Conservation (phyloP, 2,797 vertebrate genomes). For the Dendrocincla fuliginosa region DNA sequence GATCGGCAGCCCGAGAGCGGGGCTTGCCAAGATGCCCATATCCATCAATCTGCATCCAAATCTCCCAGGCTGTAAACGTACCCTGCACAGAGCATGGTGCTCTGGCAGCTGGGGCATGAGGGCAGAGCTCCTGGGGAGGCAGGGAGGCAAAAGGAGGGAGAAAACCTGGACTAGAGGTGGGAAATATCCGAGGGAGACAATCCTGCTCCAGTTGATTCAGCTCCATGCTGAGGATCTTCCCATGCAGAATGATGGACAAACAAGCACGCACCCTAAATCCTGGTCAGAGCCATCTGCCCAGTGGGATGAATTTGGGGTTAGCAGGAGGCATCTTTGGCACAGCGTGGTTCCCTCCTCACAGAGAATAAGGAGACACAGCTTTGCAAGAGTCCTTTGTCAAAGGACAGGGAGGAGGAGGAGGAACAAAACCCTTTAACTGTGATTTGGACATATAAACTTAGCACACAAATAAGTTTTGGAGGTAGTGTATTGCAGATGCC, state of each 20-base stretch:
- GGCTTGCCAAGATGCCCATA: constrained; percentile 51
- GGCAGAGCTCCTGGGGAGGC: background rate
- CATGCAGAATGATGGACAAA: background rate
- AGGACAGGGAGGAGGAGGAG: background rate
- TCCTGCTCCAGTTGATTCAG: background rate
- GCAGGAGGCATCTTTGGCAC: background rate
- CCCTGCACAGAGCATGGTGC: background rate
- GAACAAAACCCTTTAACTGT: background rate
- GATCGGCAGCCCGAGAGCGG: constrained; percentile 49
- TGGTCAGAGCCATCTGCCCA: background rate
- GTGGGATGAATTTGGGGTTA: fast-evolving
- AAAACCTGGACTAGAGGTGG: background rate
- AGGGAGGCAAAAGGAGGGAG: background rate
- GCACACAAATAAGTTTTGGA: background rate
- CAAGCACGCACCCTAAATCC: background rate
- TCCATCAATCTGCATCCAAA: constrained; percentile 64
- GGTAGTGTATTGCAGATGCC: background rate
- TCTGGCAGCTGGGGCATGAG: background rate
- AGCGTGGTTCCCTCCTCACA: background rate
- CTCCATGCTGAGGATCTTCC: background rate
- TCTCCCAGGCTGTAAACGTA: constrained; percentile 29
- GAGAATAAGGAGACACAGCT: background rate
- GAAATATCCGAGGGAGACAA: background rate
- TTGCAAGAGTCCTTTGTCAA: background rate
- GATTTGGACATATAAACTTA: background rate